These are phyloP conservation scores for Thaleichthys pacificus DNA, from an alignment of 2,797 vertebrate genomes.

Conservation along the genomic window DNA sequence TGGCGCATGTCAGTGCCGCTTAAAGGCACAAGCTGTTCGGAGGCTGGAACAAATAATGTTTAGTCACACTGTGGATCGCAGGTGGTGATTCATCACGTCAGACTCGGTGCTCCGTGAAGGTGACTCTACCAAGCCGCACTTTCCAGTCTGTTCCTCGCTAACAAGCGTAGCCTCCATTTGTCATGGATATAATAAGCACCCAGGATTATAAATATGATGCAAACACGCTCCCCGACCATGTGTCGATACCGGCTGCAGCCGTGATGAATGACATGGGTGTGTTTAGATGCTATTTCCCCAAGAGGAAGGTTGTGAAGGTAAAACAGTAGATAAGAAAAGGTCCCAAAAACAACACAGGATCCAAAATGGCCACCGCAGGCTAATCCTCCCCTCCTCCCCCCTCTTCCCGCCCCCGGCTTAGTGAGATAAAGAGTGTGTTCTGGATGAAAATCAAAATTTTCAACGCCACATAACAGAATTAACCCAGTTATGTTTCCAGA, in stretches of 20 bases:
- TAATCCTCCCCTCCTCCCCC: background rate
- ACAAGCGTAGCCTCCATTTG: background rate
- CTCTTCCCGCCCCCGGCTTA: no score
- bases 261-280: no score
- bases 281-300: background rate
- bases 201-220: background rate
- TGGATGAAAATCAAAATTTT: no score
- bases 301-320: background rate
- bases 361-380: background rate
- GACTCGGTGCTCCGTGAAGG: constrained; percentile 25
- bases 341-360: background rate
- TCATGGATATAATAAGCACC: background rate
- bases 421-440: background rate
- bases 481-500: constrained; percentile 35
- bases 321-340: background rate
- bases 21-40: constrained; percentile 40
- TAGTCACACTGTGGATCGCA: constrained; percentile 42
- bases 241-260: background rate
- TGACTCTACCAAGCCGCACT: background rate
- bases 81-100: constrained; percentile 46
- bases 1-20: background rate
- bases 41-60: constrained; percentile 47
- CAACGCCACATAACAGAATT: constrained; percentile 28
- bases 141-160: constrained; percentile 18
- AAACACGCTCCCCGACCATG: background rate